Conservation (phyloP, 2,797 vertebrate species). For the Thunnus albacares region DNA sequence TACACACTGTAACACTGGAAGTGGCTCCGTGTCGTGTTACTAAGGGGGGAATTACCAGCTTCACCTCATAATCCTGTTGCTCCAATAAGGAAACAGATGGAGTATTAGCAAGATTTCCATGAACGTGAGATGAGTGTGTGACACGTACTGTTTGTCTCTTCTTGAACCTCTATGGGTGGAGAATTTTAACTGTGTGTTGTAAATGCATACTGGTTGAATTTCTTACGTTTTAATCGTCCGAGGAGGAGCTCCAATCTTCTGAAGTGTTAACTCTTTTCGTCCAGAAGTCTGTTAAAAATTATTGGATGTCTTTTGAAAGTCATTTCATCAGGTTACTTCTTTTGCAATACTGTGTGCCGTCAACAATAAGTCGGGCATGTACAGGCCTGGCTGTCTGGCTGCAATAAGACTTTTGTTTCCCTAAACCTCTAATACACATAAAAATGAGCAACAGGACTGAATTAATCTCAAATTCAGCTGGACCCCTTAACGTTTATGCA, state of each 20-base stretch:
- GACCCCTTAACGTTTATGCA: background rate
- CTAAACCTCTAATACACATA: background rate
- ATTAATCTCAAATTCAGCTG: background rate
- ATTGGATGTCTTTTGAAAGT: slow-evolving; percentile 7
- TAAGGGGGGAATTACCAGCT: slow-evolving; percentile 22
- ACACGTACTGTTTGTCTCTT: background rate
- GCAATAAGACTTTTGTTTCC: background rate
- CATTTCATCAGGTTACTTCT: background rate
- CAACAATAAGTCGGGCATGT: background rate
- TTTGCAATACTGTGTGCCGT: slow-evolving; percentile 5
- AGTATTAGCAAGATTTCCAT: slow-evolving; percentile 1
- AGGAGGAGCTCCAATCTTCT: background rate
- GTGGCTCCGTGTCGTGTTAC: slow-evolving; percentile 27
- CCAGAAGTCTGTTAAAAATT: background rate
- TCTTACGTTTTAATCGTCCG: background rate
- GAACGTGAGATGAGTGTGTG: background rate
- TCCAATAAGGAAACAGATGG: slow-evolving; percentile 17
- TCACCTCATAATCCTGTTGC: slow-evolving; percentile 30
- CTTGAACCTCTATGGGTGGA: background rate
- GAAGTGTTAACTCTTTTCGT: background rate
- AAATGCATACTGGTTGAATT: background rate
- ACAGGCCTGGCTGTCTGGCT: background rate
- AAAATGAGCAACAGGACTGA: background rate
- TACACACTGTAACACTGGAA: slow-evolving; percentile 4
- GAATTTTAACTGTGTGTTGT: background rate